Evolutionary conservation across 2,113 vertebrate genomes (phyloP), one percentile per base, ranked within the genome.

Genomic region (Hepsetus odoe): DNA sequence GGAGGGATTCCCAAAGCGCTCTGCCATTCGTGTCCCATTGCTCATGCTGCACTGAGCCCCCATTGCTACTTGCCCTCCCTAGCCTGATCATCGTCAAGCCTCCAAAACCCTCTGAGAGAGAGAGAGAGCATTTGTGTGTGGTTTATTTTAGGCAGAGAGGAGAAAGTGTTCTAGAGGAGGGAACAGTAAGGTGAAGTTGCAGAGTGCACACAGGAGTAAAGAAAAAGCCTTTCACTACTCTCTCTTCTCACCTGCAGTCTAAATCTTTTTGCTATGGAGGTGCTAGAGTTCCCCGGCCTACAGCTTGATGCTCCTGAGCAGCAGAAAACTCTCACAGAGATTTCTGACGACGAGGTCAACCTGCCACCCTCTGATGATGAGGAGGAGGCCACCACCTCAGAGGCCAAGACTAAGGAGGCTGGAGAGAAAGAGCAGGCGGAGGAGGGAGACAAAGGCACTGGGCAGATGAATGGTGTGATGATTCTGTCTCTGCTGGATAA

Each of bases 401-500:
- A 79, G 22, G 81, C 53, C 32, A 88, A 85, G 72, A 53, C 82
- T 0, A 87, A 87, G 14, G 85, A 75, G 2, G 86, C 81, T 0
- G 33, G 7, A 55, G 28, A 42, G 5, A 77, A 72, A 69, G 83
- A 80, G 18, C 46, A 70, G 22, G 38, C 4, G 4, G 80, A 28
- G 26, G 80, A 74, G 10, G 86, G 76, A 33, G 83, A 76, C n/a
- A 89, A 88, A 80, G 88, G 81, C 1, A 90, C 92, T 59, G 88
- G 89, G 64, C 96, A 98, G 92, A 95, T 96, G 88, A 98, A 99
- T 0, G 97, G 98, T 0, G 95, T 97, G 84, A 92, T 98, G 93
- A 95, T 99, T 70, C 93, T 99, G 84, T 94, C 96, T 80, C 94
- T 99, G 68, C 93, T 99, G 44, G 98, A 99, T 91, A 99, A 99